phyloP scores from a whole-genome alignment of 2,797 vertebrate genomes.

The Buphagus erythrorhynchus region DNA sequence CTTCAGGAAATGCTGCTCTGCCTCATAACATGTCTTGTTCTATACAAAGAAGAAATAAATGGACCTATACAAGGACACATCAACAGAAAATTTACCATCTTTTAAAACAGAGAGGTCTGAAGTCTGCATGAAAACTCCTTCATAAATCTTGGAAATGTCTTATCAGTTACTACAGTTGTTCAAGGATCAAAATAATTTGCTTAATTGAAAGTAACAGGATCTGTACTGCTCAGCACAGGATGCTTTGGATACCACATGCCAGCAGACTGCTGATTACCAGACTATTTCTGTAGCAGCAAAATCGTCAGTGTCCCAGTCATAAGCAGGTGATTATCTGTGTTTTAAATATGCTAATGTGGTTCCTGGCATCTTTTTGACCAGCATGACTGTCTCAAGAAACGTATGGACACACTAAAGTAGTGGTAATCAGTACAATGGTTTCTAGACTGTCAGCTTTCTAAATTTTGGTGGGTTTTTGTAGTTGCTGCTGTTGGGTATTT shows the following conservation, averaged over 20 bases:
- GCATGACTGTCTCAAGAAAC: background rate
- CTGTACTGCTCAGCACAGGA: background rate
- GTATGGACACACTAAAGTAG: background rate
- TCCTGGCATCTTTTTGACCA: background rate
- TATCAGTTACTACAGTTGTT: background rate
- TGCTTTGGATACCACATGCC: background rate
- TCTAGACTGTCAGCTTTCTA: background rate
- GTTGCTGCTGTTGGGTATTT: fast-evolving
- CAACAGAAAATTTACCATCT: background rate
- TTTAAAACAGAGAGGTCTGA: background rate
- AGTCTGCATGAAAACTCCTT: background rate
- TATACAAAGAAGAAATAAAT: background rate
- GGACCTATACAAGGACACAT: background rate
- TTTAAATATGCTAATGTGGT: background rate
- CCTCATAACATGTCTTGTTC: background rate
- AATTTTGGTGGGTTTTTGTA: background rate
- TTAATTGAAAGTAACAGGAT: background rate
- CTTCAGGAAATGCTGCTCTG: background rate
- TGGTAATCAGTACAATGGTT: background rate
- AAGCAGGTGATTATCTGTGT: background rate
- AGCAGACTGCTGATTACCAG: background rate
- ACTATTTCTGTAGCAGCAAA: background rate
- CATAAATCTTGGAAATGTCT: background rate
- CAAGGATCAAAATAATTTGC: background rate
- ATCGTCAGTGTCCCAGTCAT: fast-evolving